Evolutionary conservation across 2,888 invertebrate species (phyloP), one percentile per base, ranked within the genome.

Genomic region (Julus scandinavius): DNA sequence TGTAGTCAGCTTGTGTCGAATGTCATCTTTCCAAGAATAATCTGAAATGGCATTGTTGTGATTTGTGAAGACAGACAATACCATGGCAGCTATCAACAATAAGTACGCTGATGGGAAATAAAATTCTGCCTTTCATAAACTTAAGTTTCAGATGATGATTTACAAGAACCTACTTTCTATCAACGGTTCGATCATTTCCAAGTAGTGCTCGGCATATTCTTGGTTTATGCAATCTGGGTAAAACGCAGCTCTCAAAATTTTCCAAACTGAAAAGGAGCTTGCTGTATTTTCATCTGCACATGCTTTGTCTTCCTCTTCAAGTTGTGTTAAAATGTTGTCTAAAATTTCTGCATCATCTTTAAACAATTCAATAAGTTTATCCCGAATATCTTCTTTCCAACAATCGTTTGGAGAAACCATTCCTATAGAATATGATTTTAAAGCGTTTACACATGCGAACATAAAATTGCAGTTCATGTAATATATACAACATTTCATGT

Each of bases 221-320:
- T 54, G 13, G 54, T 11, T 54, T 50, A 50, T 50, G 50, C 13
- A 11, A 54, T n/a, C 63, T 6, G n/a, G 63, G 17, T 3, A n/a
- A n/a, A 63, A n/a, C n/a, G 63, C 63, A n/a, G 63, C 63, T 63
- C 63, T n/a, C n/a, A 63, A n/a, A n/a, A n/a, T 63, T n/a, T 63
- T 20, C 63, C 63, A 63, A 63, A 63, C 63, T 20, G 63, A 17
- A 63, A n/a, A 63, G 63, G 6, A 6, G 7, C n/a, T 63, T 3
- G n/a, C 7, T 0, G 63, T 54, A 17, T 0, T 54, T 9, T 9
- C 6, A n/a, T 63, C 63, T n/a, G n/a, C n/a, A n/a, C 17, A 63
- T 15, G 20, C 63, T n/a, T 63, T 2, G n/a, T 63, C 63, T n/a
- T 63, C 63, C 5, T n/a, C 63, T 63, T 63, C 63, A n/a, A 63